These are phyloP conservation scores for Resseliella maxima DNA, from an alignment of 2,888 invertebrate genomes.

Conservation along the genomic window DNA sequence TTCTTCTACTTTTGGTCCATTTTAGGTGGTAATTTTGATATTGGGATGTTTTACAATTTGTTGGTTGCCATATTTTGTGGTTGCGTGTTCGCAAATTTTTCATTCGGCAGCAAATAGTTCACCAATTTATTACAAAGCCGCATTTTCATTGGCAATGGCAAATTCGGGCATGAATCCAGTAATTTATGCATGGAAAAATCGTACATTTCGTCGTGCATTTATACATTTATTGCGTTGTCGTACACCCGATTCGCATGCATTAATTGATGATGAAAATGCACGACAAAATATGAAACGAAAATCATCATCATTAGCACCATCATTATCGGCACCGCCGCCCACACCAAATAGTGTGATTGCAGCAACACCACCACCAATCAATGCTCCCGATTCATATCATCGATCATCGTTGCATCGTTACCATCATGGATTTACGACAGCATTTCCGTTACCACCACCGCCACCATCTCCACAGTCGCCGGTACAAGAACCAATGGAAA, in stretches of 20 bases:
- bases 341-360: conserved; percentile 51
- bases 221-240: conserved; percentile 75
- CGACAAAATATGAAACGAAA: conserved; percentile 54
- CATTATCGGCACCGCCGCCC: conserved; percentile 46
- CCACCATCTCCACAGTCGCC: conserved; percentile 52
- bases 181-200: conserved; percentile 88
- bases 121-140: conserved; percentile 73
- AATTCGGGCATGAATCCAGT: conserved; percentile 85
- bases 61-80: conserved; percentile 83
- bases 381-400: not conserved
- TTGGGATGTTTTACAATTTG: conserved; percentile 84
- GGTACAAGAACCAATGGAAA: conserved; percentile 4
- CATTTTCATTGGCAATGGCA: conserved; percentile 79
- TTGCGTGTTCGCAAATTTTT: conserved; percentile 74
- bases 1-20: conserved; percentile 60
- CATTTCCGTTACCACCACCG: conserved; percentile 36
- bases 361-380: conserved; percentile 39
- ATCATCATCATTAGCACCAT: conserved; percentile 53
- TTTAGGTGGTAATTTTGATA: conserved; percentile 80
- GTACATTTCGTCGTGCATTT: conserved; percentile 80
- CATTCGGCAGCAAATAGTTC: conserved; percentile 69
- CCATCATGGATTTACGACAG: conserved; percentile 22
- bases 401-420: conserved; percentile 36
- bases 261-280: conserved; percentile 55
- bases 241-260: conserved; percentile 68